These are phyloP conservation scores for Lutraria rhynchaena DNA, from an alignment of 1,140 invertebrate species.

Conservation along the genomic window DNA sequence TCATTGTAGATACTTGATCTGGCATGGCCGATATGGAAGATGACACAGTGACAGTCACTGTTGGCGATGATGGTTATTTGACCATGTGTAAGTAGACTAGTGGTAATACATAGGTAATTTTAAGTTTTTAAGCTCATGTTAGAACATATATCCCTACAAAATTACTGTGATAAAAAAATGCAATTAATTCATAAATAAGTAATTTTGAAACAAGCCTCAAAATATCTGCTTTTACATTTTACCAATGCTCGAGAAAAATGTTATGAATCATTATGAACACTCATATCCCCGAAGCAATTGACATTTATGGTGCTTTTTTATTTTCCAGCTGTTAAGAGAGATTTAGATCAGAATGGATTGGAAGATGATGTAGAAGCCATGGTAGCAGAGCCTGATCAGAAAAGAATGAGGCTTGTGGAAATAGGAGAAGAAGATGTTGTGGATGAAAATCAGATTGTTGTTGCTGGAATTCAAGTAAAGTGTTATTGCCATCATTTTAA, in stretches of 20 bases:
- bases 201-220: not conserved
- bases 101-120: too few species aligned
- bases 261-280: not conserved
- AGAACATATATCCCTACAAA: too few species aligned
- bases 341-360: conserved; percentile 59
- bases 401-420: conserved; percentile 60
- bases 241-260: not conserved
- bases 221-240: not conserved
- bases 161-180: too few species aligned
- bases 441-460: conserved; percentile 57
- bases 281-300: not conserved
- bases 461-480: conserved; percentile 29
- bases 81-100: conserved; percentile 68
- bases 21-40: conserved; percentile 49
- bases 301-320: not conserved
- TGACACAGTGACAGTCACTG: conserved; percentile 65
- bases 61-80: conserved; percentile 68
- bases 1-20: not conserved
- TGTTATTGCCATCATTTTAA: too few species aligned
- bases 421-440: conserved; percentile 66
- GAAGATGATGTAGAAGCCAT: conserved; percentile 60
- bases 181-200: too few species aligned
- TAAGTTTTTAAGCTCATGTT: too few species aligned
- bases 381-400: conserved; percentile 38
- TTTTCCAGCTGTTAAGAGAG: conserved; percentile 66